Conservation (phyloP, 2,888 invertebrate species). For the Lepidocyrtinus sp. region DNA sequence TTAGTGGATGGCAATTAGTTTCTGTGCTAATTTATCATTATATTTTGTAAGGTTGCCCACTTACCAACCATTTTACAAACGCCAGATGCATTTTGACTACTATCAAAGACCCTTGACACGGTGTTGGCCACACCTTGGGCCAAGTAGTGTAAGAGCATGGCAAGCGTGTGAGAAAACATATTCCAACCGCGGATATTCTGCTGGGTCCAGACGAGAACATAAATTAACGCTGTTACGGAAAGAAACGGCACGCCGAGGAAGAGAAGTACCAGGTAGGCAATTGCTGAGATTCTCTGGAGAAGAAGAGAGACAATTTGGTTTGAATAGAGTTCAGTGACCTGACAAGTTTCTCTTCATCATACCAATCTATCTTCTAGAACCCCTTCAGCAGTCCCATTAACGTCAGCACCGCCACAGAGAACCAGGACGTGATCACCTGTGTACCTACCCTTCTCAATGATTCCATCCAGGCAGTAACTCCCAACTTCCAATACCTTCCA, state of each 20-base stretch:
- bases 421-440: not conserved
- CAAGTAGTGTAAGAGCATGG: slow-evolving; percentile 54
- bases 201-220: slow-evolving; percentile 52
- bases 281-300: slow-evolving; percentile 41
- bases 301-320: not conserved
- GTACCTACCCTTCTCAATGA: not conserved
- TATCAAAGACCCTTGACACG: slow-evolving; percentile 40
- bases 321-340: not conserved
- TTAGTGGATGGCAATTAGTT: not conserved
- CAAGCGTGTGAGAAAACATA: slow-evolving; percentile 57
- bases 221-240: slow-evolving; percentile 47
- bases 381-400: not conserved
- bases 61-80: slow-evolving; percentile 44
- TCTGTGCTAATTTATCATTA: not conserved
- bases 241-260: slow-evolving; percentile 61
- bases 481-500: slow-evolving; percentile 39
- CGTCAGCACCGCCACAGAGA: not conserved
- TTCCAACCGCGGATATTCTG: slow-evolving; percentile 63
- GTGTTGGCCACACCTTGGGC: slow-evolving; percentile 55
- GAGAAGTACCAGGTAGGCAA: slow-evolving; percentile 53
- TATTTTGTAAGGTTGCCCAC: no score
- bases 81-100: not conserved
- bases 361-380: not conserved
- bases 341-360: not conserved
- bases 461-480: slow-evolving; percentile 54